Evolutionary conservation across 2,113 vertebrate species (phyloP).

Genomic region (Daboia siamensis): DNA sequence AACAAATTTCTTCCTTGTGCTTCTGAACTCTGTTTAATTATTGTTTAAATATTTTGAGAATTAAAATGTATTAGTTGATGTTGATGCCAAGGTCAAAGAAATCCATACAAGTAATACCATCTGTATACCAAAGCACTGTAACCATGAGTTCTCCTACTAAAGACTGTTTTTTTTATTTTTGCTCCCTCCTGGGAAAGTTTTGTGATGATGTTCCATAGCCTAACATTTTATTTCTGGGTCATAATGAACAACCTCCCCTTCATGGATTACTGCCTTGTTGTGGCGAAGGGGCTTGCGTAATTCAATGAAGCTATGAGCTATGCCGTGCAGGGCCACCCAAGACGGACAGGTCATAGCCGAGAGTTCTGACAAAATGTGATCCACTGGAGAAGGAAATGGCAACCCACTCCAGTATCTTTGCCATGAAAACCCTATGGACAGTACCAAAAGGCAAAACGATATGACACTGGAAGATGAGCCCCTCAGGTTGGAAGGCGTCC

Average conservation of each 20-base stretch:
- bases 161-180: background rate
- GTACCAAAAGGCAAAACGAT: too few relatives aligned
- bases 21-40: background rate
- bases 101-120: background rate
- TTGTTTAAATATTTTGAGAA: background rate
- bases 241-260: background rate
- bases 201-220: background rate
- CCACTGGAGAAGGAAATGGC: too few relatives aligned
- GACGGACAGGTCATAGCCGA: too few relatives aligned
- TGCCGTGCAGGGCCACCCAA: too few relatives aligned
- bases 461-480: too few relatives aligned
- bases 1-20: background rate
- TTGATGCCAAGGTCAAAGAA: background rate
- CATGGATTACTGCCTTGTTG: too few relatives aligned
- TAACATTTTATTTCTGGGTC: background rate
- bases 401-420: too few relatives aligned
- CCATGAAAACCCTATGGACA: too few relatives aligned
- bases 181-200: background rate
- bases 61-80: background rate
- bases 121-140: background rate
- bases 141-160: background rate
- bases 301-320: too few relatives aligned
- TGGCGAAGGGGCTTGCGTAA: too few relatives aligned
- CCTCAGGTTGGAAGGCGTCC: too few relatives aligned
- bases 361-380: too few relatives aligned